Conservation (phyloP, 2,113 vertebrate species). For the Ranitomeya variabilis region DNA sequence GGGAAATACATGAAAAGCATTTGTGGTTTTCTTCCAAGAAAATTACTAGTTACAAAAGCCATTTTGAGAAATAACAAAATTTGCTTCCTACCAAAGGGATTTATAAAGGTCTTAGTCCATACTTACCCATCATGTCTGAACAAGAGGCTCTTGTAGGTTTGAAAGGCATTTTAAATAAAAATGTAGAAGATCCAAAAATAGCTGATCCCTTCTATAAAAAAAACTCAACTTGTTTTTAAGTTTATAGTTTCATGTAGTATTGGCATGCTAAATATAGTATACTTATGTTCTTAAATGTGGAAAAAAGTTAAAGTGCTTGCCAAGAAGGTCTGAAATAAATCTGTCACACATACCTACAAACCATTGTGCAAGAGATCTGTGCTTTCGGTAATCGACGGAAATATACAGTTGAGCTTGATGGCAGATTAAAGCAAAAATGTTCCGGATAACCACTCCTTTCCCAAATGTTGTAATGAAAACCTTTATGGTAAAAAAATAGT, state of each 20-base stretch:
- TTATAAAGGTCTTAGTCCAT: constrained; percentile 26
- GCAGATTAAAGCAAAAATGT: background rate
- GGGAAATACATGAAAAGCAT: constrained; percentile 50
- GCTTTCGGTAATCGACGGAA: background rate
- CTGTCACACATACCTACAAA: constrained; percentile 30
- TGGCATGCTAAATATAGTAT: constrained; percentile 20
- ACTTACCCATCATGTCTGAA: constrained; percentile 28
- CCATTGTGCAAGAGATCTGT: background rate
- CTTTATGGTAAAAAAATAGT: background rate
- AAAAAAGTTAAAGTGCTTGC: constrained; percentile 14
- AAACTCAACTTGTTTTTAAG: background rate
- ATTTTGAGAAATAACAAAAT: constrained; percentile 42
- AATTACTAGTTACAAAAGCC: constrained; percentile 51
- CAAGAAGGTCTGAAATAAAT: constrained; percentile 33
- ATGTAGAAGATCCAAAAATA: constrained; percentile 31
- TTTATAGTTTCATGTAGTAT: background rate
- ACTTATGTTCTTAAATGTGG: constrained; percentile 22
- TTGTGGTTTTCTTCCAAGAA: constrained; percentile 55
- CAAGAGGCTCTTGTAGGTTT: constrained; percentile 38
- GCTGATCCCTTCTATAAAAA: constrained; percentile 19
- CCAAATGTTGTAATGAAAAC: background rate
- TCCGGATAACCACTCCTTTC: background rate
- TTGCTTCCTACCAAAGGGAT: constrained; percentile 47
- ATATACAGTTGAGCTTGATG: background rate
- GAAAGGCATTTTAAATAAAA: constrained; percentile 21